Conservation (phyloP, 2,797 vertebrate genomes). For the Sebastes taczanowskii region DNA sequence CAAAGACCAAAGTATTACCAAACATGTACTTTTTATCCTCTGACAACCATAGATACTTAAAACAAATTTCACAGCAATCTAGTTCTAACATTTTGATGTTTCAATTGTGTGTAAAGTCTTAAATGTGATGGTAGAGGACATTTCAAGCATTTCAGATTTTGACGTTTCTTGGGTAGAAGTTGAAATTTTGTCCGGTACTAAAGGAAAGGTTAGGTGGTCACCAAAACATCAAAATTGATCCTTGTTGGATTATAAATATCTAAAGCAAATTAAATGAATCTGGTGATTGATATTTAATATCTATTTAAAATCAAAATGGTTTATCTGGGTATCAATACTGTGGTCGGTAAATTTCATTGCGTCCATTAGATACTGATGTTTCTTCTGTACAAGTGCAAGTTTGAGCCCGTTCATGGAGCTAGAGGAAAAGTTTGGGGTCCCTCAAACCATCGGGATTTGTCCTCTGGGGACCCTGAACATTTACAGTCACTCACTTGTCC, state of each 20-base stretch:
- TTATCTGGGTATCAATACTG: background rate
- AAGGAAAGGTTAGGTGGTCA: background rate
- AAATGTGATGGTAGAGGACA: background rate
- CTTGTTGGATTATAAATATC: background rate
- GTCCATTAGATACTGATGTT: background rate
- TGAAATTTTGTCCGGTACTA: background rate
- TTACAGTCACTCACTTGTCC: background rate
- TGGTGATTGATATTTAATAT: background rate
- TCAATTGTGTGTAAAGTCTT: background rate
- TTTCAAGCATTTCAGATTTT: background rate
- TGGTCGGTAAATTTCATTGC: background rate
- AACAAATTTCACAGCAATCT: background rate
- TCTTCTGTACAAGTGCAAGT: background rate
- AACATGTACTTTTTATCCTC: background rate
- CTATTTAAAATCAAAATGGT: background rate
- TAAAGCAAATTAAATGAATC: background rate
- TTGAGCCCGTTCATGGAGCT: background rate
- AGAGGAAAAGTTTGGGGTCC: background rate
- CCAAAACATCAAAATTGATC: background rate
- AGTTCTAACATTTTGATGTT: background rate
- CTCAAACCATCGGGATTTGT: background rate
- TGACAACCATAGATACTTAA: background rate
- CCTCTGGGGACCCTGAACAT: background rate
- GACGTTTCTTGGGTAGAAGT: background rate
- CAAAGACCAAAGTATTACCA: background rate